Conservation (phyloP, 2,113 vertebrate genomes). For the Heteronetta atricapilla region DNA sequence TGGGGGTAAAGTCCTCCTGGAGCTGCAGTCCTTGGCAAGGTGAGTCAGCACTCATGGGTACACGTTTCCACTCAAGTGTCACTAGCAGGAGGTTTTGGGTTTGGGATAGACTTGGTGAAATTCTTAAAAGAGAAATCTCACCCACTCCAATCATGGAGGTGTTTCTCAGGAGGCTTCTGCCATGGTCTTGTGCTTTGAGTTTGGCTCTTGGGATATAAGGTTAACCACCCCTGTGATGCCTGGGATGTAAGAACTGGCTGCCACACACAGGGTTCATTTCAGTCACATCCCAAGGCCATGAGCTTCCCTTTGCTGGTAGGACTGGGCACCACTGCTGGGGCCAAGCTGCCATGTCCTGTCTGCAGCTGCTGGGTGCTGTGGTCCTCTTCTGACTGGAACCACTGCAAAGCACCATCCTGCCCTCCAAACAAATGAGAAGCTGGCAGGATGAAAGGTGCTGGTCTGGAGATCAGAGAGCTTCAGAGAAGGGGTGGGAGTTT, state of each 20-base stretch:
- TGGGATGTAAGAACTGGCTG: background rate
- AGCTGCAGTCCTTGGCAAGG: background rate
- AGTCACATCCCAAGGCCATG: background rate
- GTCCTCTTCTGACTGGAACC: background rate
- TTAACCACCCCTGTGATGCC: no score
- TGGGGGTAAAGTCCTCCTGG: background rate
- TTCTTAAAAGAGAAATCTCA: background rate
- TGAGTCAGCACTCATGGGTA: background rate
- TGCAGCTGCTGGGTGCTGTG: accelerated
- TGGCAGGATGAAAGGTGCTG: background rate
- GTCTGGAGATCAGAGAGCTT: background rate
- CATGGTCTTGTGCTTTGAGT: background rate
- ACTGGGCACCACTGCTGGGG: background rate
- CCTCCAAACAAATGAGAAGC: background rate
- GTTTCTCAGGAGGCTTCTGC: background rate
- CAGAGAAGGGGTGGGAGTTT: background rate
- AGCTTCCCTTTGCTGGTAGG: background rate
- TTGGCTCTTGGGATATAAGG: background rate
- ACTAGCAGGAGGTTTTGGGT: background rate
- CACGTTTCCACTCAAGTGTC: no score
- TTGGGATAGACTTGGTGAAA: no score
- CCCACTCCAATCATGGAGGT: background rate
- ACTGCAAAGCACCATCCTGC: accelerated
- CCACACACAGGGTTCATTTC: background rate
- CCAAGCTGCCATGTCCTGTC: no score